These are phyloP conservation scores for Kryptolebias marmoratus DNA, from an alignment of 2,113 vertebrate species.

Conservation along the genomic window DNA sequence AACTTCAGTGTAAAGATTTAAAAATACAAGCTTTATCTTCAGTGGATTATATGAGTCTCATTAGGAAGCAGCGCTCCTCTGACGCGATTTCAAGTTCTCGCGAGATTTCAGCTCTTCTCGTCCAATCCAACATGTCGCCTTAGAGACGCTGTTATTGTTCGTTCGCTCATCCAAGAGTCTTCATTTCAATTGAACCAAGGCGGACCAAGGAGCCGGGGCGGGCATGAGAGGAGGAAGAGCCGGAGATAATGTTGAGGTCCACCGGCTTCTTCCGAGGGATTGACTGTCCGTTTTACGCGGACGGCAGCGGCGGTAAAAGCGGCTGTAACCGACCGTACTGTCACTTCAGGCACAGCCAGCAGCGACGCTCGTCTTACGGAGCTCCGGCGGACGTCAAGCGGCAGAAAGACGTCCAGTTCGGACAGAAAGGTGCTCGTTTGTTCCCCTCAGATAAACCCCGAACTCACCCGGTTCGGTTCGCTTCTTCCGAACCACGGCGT, in stretches of 20 bases:
- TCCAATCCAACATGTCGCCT: slow-evolving; percentile 80
- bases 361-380: slow-evolving; percentile 74
- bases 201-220: slow-evolving; percentile 20
- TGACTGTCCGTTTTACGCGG: slow-evolving; percentile 89
- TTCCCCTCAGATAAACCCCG: neutral
- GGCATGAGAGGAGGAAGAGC: slow-evolving; percentile 72
- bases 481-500: neutral
- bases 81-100: slow-evolving; percentile 44
- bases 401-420: slow-evolving; percentile 47
- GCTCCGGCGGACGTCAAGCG: slow-evolving; percentile 62
- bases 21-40: too few species aligned
- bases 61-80: neutral
- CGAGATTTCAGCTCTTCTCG: slow-evolving; percentile 29
- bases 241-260: slow-evolving; percentile 86
- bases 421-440: slow-evolving; percentile 68
- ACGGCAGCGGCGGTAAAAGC: slow-evolving; percentile 71
- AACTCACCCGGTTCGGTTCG: neutral
- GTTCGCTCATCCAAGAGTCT: slow-evolving; percentile 30
- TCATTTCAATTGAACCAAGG: slow-evolving; percentile 7
- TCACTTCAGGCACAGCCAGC: slow-evolving; percentile 90
- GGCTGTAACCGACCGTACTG: slow-evolving; percentile 89
- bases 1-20: too few species aligned
- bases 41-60: too few species aligned
- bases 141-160: slow-evolving; percentile 80
- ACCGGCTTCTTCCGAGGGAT: slow-evolving; percentile 94